Percentiles rank a stretch among this genome's conserved stretches.
Conservation (phyloP, 37 sponge, comb jelly and placozoan genomes). For the Eunapius fragilis region DNA sequence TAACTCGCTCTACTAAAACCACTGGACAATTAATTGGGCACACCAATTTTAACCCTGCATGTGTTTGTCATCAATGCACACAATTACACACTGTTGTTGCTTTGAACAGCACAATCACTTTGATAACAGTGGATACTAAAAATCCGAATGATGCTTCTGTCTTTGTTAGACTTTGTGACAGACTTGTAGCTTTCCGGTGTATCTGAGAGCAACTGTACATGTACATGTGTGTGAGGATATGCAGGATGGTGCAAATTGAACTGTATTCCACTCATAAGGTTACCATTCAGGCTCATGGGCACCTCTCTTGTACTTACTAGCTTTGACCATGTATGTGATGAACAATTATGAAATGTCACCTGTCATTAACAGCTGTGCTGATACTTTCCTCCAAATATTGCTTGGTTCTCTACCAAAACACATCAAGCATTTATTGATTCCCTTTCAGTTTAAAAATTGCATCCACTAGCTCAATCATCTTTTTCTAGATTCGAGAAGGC, state of each 20-base stretch:
- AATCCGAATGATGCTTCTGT: constrained; percentile 41
- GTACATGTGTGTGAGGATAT: neutral
- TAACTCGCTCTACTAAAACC: constrained; percentile 61
- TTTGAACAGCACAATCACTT: constrained; percentile 33
- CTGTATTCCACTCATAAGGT: constrained; percentile 1
- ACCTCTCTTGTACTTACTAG: constrained; percentile 38
- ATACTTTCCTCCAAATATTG: constrained; percentile 33
- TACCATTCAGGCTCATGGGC: constrained; percentile 47
- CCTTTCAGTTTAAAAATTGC: constrained; percentile 24
- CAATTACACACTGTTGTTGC: constrained; percentile 10
- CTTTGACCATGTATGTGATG: constrained; percentile 59
- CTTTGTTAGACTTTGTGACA: constrained; percentile 37
- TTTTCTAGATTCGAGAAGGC: neutral
- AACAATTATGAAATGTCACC: constrained; percentile 36
- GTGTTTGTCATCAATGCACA: constrained; percentile 68
- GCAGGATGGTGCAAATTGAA: constrained; percentile 16
- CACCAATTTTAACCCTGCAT: constrained; percentile 60
- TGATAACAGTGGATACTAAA: constrained; percentile 42
- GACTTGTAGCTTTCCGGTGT: constrained; percentile 40
- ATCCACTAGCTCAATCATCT: neutral
- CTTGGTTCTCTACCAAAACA: constrained; percentile 31
- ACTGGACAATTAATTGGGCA: constrained; percentile 66
- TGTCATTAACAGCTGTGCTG: constrained; percentile 34
- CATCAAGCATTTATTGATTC: neutral
- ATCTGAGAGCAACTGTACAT: too few relatives aligned